Evolutionary conservation across 2,797 vertebrate species (phyloP), one percentile per base, ranked within the genome.

Genomic region (Ctenosaura bakeri): DNA sequence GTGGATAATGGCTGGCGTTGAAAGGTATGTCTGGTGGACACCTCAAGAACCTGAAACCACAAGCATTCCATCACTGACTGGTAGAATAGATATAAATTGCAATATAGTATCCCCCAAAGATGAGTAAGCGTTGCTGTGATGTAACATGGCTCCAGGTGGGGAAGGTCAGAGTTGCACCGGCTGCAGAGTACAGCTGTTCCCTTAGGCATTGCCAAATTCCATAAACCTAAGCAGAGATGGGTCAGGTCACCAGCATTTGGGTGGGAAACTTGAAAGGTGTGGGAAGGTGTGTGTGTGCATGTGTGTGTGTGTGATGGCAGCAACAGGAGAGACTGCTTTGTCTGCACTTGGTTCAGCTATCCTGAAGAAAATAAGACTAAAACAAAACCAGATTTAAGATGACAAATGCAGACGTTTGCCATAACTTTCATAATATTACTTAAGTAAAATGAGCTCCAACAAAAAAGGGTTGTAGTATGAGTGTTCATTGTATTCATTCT

Each of bases 111-210:
- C 85, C 79, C 22, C 38, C 86, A 66, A 90, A 35, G 79, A 83
- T 87, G 79, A 87, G 46, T 90, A 82, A 83, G 59, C 80, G 16
- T 22, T 52, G 69, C 14, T 87, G 42, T 87, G 85, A 83, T 32
- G 7, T 54, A 82, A 87, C 78, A 35, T 14, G 38, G 56, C 26
- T 83, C 77, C 79, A 78, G 59, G 71, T 38, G 18, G 85, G 42
- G 54, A 22, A 42, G 35, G 64, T 10, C 32, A 6, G 13, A 42
- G 18, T 29, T 29, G 20, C 20, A 62, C n/a, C 26, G 66, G 66
- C 78, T 86, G 32, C 66, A 74, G 54, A 62, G n/a, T 20, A 83
- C 79, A 87, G 80, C 46, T 69, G 16, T 90, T 90, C n/a, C 79
- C 59, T 77, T 26, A 52, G 85, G 56, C 56, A 52, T 20, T 74